Conservation (phyloP, 2,888 invertebrate species). For the Myopa tessellatipennis region DNA sequence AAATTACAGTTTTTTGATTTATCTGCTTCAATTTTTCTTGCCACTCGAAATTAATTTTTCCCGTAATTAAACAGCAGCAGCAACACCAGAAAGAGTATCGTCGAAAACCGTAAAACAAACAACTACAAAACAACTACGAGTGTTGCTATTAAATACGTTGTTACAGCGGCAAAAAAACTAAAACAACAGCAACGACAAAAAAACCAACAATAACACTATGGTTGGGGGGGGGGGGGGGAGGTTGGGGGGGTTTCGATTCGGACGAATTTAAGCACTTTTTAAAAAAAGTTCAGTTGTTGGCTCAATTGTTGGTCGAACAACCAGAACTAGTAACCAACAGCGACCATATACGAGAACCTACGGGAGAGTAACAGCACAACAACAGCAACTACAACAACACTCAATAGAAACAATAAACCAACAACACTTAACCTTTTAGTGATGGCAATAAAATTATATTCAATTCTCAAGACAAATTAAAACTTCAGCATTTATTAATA, state of each 20-base stretch:
- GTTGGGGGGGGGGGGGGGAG: too few relatives aligned
- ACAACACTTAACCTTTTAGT: constrained; percentile 15
- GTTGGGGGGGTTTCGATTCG: too few relatives aligned
- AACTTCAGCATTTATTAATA: neutral
- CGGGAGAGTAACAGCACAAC: neutral
- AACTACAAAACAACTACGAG: neutral
- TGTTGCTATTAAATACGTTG: neutral
- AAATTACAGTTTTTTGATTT: neutral
- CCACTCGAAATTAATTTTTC: neutral
- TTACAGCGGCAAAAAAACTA: neutral
- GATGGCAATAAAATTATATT: constrained; percentile 11
- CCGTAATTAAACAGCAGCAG: neutral
- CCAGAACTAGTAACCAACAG: neutral
- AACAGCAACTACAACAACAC: neutral
- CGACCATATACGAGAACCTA: neutral
- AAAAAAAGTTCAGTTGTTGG: neutral
- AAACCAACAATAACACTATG: neutral
- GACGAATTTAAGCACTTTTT: too few relatives aligned
- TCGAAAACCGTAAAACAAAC: constrained; percentile 1
- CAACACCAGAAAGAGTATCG: neutral
- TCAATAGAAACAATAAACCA: neutral
- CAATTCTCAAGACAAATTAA: constrained; percentile 3
- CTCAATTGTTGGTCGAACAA: neutral
- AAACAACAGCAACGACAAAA: constrained; percentile 4
- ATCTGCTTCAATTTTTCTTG: neutral